These are phyloP conservation scores for Eudyptes chrysolophus DNA, from an alignment of 2,113 vertebrate species.

Conservation along the genomic window DNA sequence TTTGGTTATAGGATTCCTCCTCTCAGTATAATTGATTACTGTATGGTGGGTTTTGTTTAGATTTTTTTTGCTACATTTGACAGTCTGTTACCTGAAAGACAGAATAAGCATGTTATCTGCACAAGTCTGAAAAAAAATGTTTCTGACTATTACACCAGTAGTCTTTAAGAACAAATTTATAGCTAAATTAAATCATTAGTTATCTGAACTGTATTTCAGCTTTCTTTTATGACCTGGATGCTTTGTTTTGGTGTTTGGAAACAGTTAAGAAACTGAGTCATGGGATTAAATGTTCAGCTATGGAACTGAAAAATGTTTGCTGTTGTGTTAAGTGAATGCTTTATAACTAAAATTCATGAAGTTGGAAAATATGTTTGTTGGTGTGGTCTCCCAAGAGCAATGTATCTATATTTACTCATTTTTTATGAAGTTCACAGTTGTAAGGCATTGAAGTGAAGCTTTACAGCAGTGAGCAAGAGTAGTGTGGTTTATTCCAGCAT, in stretches of 20 bases:
- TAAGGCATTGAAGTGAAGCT: not conserved
- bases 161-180: not conserved
- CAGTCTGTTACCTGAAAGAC: not conserved
- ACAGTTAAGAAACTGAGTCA: not conserved
- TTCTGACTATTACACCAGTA: not conserved
- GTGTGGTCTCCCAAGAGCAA: not conserved
- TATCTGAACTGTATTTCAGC: not conserved
- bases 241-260: not conserved
- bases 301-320: not conserved
- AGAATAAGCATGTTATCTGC: not conserved
- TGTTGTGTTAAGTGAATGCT: not conserved
- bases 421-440: not conserved
- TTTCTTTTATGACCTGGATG: not conserved
- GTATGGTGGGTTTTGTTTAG: not conserved
- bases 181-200: not conserved
- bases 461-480: not conserved
- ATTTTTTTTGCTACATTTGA: not conserved
- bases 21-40: not conserved
- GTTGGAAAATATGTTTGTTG: not conserved
- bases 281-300: not conserved
- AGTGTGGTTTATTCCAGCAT: not conserved
- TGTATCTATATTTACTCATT: not conserved
- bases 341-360: slow-evolving; percentile 11
- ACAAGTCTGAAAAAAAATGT: not conserved
- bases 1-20: not conserved